Evolutionary conservation across 2,797 vertebrate species (phyloP).

Genomic region (Betta splendens): DNA sequence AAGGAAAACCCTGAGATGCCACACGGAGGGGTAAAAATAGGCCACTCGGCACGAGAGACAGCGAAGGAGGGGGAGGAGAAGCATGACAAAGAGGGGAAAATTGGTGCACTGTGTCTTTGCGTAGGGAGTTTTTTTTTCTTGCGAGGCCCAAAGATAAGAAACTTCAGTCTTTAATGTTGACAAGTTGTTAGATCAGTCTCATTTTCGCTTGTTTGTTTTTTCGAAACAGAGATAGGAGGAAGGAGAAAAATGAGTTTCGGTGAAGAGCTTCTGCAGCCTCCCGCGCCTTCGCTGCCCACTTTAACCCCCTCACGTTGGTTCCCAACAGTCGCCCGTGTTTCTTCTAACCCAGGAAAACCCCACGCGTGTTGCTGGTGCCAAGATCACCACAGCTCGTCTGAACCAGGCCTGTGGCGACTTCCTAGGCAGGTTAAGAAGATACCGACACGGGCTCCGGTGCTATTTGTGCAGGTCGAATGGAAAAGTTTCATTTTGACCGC

Average conservation of each 20-base stretch:
- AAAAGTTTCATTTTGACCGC: background rate
- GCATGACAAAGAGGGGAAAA: conserved; percentile 67
- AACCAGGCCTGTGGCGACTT: conserved; percentile 1
- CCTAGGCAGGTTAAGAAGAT: background rate
- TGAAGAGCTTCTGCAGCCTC: conserved; percentile 43
- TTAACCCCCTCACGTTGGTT: conserved; percentile 36
- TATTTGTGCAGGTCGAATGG: too few species aligned
- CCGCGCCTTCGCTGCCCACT: conserved; percentile 46
- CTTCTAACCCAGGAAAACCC: conserved; percentile 33
- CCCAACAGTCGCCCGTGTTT: conserved; percentile 20
- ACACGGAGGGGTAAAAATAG: conserved; percentile 84
- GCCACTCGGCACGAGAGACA: conserved; percentile 79
- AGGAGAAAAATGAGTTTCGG: conserved; percentile 4
- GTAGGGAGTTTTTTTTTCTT: conserved; percentile 83
- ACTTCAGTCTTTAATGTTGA: conserved; percentile 66
- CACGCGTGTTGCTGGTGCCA: conserved; percentile 6
- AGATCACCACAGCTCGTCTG: conserved; percentile 6
- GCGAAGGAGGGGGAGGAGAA: conserved; percentile 46
- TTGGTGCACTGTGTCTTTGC: conserved; percentile 75
- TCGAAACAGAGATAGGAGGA: conserved; percentile 15
- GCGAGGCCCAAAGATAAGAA: conserved; percentile 80
- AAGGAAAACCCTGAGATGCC: conserved; percentile 85
- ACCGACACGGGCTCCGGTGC: too few species aligned
- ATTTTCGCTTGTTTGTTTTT: conserved; percentile 42
- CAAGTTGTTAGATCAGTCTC: conserved; percentile 50